phyloP scores from a whole-genome alignment of 2,888 invertebrate species.

The Cactoblastis cactorum region DNA sequence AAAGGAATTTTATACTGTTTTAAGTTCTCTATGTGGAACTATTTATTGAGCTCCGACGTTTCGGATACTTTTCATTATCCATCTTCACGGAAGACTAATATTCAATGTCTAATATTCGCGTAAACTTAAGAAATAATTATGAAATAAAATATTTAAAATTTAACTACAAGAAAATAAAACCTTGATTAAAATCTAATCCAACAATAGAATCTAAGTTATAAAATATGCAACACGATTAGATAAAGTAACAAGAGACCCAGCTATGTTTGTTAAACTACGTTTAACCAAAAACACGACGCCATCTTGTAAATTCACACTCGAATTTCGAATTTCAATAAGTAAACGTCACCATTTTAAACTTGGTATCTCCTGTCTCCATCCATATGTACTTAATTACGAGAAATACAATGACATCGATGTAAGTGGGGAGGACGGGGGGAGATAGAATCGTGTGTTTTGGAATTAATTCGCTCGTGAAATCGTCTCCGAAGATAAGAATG shows the following conservation, averaged over 20 bases:
- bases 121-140: too few relatives aligned
- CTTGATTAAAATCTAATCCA: too few relatives aligned
- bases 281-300: conserved; percentile 4
- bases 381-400: conserved; percentile 72
- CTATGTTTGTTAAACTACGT: neutral
- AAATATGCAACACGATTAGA: neutral
- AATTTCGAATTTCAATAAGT: conserved; percentile 7
- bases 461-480: conserved; percentile 80
- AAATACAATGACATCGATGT: conserved; percentile 68
- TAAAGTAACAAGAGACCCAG: neutral
- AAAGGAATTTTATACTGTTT: too few relatives aligned
- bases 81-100: too few relatives aligned
- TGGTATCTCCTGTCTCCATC: conserved; percentile 30
- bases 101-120: too few relatives aligned
- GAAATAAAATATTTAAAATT: too few relatives aligned
- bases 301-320: conserved; percentile 9
- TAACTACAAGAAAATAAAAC: too few relatives aligned
- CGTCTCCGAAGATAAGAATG: conserved; percentile 77
- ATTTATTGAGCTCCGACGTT: too few relatives aligned
- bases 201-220: neutral
- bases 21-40: too few relatives aligned
- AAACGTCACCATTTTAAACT: conserved; percentile 11
- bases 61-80: too few relatives aligned
- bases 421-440: conserved; percentile 59
- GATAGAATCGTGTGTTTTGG: conserved; percentile 78